Base-by-base conservation (phyloP, 2,888 invertebrate species). In the Euzophera pinguis region DNA sequence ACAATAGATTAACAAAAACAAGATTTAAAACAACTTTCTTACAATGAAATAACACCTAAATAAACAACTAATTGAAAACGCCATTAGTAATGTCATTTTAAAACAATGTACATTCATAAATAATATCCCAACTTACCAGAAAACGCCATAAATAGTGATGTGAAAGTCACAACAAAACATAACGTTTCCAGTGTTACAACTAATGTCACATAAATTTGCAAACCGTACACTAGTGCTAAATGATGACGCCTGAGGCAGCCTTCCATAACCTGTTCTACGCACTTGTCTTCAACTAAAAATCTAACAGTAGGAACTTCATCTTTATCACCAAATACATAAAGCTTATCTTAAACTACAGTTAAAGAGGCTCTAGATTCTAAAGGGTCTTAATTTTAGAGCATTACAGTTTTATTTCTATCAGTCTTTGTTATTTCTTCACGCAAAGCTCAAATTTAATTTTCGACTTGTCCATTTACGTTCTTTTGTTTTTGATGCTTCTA, bases 171-270 rank as follows among this genome's bases (percentile, higher is more conserved):
- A 74, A 75, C 76, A 75, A 76, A 74, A 69, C 70, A 71, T 34
- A 45, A 67, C 64, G 64, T 71, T 69, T 67, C 61, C 63, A 69
- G 68, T 63, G 72, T 66, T 67, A 75, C 45, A 74, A 68, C 71
- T 67, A 67, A 67, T 65, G 71, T 64, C 68, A 70, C 68, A 79
- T 79, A 78, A 77, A 78, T 78, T 73, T 71, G 66, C 66, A 53
- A 61, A 62, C 63, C 65, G 65, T 69, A 63, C 69, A 64, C 67
- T 62, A 61, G 64, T 63, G 62, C 67, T 78, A 78, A 79, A 75
- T 70, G 77, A 72, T 63, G 67, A 64, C 52, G 75, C 79, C 75
- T 59, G 56, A 54, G 69, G 78, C 75, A 58, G 62, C 63, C 65
- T 61, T 62, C 63, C 61, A 62, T 58, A 73, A 72, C 75, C 69